Evolutionary conservation across 2,888 invertebrate species (phyloP).

Genomic region (Noctua janthe): DNA sequence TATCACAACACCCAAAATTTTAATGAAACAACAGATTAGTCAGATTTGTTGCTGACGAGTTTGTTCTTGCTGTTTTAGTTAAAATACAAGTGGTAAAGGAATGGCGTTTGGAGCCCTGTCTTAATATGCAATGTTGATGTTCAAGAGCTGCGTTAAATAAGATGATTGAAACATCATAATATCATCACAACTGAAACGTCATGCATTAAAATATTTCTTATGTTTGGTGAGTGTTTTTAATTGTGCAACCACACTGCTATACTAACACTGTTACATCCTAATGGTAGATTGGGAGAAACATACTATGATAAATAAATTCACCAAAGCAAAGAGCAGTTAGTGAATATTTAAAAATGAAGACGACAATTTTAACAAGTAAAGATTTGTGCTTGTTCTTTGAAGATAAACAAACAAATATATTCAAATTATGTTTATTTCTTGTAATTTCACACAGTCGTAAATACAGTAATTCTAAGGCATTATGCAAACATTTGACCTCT

Average conservation of each 20-base stretch:
- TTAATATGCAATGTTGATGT: background rate
- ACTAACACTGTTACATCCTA: background rate
- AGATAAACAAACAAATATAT: background rate
- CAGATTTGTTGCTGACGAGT: background rate
- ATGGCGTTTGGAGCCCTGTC: background rate
- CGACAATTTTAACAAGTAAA: background rate
- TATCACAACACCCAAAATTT: background rate
- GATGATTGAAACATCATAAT: background rate
- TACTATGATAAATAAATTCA: background rate
- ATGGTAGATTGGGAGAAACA: background rate
- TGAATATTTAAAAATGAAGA: background rate
- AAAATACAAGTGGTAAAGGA: background rate
- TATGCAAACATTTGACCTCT: conserved; percentile 52
- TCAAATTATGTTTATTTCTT: conserved; percentile 3
- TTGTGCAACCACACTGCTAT: background rate
- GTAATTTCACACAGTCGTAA: background rate
- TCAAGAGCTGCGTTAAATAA: background rate
- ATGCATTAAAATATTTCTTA: background rate
- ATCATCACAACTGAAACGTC: background rate
- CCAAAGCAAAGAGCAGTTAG: background rate
- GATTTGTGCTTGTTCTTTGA: background rate
- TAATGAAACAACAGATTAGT: background rate
- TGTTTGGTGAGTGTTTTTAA: background rate
- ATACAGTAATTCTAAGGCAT: conserved; percentile 9
- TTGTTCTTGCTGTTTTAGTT: background rate